These are phyloP conservation scores for Crypturellus undulatus DNA, from an alignment of 2,113 vertebrate species.

Conservation along the genomic window DNA sequence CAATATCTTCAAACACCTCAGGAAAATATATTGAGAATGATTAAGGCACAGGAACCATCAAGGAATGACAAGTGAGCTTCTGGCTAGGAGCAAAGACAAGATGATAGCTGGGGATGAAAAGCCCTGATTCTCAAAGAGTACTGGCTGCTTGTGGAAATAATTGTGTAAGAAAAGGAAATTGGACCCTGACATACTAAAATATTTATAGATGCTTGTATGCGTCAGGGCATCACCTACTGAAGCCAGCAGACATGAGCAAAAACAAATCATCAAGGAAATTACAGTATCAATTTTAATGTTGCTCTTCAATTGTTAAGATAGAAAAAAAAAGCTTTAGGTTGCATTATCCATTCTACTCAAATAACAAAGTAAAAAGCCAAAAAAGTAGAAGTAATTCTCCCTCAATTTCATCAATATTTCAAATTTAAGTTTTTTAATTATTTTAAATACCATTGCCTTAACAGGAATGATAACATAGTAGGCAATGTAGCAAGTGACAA, in stretches of 20 bases:
- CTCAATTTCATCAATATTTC: not conserved
- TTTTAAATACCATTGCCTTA: not conserved
- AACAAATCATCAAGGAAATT: not conserved
- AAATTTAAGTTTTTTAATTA: not conserved
- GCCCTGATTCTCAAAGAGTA: not conserved
- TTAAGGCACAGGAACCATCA: constrained; percentile 26
- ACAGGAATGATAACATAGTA: not conserved
- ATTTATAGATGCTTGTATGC: not conserved
- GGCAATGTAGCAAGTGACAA: not conserved
- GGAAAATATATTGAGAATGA: not conserved
- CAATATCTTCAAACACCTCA: not conserved
- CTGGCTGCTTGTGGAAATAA: not conserved
- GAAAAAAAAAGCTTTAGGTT: not conserved
- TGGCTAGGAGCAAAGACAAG: constrained; percentile 26
- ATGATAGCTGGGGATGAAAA: not conserved
- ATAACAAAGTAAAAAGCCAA: not conserved
- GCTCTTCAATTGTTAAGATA: not conserved
- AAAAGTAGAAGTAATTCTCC: not conserved
- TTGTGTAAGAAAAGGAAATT: not conserved
- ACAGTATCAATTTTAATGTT: not conserved
- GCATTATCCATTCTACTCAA: not conserved
- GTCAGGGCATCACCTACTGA: not conserved
- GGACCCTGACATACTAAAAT: not conserved
- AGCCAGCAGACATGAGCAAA: not conserved
- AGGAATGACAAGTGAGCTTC: constrained; percentile 23